Percentiles rank a stretch among this genome's conserved stretches.
These are phyloP conservation scores for Sapajus apella DNA, from an alignment of 2,113 vertebrate genomes.

Conservation along the genomic window DNA sequence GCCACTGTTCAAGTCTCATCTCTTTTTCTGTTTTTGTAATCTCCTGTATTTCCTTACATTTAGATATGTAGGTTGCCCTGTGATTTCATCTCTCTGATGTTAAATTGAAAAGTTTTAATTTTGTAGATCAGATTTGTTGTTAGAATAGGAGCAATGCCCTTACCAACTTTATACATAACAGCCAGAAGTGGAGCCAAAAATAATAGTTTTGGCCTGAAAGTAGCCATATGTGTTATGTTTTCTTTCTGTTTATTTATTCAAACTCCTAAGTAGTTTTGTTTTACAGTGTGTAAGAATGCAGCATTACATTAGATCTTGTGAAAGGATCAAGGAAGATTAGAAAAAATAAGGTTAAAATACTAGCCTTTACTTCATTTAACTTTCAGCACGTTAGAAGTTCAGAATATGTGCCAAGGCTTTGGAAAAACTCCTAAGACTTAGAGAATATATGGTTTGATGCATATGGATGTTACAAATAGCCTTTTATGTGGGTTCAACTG, in stretches of 20 bases:
- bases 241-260: not conserved
- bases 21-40: not conserved
- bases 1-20: not conserved
- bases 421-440: not conserved
- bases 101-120: not conserved
- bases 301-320: not conserved
- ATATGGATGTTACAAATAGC: not conserved
- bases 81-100: not conserved
- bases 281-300: not conserved
- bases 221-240: not conserved
- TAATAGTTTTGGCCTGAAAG: not conserved
- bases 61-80: not conserved
- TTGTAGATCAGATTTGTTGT: conserved; percentile 23
- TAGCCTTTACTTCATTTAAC: not conserved
- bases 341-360: not conserved
- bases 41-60: not conserved
- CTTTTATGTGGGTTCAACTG: not conserved
- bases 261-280: not conserved
- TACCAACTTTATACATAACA: not conserved
- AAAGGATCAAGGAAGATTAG: not conserved
- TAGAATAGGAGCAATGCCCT: not conserved
- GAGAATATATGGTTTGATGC: not conserved
- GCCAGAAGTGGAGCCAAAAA: not conserved
- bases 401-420: not conserved
- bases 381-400: not conserved